Percentiles rank a stretch among this genome's conserved stretches.
Conservation (phyloP, 1,140 invertebrate genomes). For the Drosophila gunungcola region DNA sequence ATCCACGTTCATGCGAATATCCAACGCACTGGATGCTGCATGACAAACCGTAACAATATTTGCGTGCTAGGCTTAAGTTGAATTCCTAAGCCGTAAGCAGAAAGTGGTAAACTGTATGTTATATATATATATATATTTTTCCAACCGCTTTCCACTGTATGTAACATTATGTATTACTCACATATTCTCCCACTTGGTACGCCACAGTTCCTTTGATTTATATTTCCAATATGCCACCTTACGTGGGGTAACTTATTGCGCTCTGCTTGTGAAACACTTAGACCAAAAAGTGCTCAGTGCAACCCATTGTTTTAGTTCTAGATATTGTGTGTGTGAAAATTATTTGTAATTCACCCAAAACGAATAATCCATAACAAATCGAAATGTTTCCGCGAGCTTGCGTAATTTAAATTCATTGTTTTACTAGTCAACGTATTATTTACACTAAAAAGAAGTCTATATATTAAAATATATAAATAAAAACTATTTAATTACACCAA, state of each 20-base stretch:
- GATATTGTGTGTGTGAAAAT: slow-evolving; percentile 25
- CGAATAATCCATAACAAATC: slow-evolving; percentile 29
- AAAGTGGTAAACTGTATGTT: slow-evolving; percentile 46
- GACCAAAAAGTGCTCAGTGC: slow-evolving; percentile 37
- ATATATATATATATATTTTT: slow-evolving; percentile 38
- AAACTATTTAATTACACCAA: slow-evolving; percentile 70
- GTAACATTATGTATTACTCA: slow-evolving; percentile 19
- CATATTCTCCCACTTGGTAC: slow-evolving; percentile 36
- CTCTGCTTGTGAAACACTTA: slow-evolving; percentile 6
- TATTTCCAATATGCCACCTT: slow-evolving; percentile 15
- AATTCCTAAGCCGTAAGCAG: slow-evolving; percentile 59
- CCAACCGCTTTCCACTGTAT: slow-evolving; percentile 39
- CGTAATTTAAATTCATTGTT: slow-evolving; percentile 63
- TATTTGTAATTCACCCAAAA: slow-evolving; percentile 17
- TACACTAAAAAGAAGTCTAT: slow-evolving; percentile 69
- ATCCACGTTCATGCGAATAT: neutral
- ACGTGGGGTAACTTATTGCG: neutral
- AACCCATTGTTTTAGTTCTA: slow-evolving; percentile 34
- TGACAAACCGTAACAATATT: slow-evolving; percentile 51
- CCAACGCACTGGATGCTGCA: slow-evolving; percentile 18
- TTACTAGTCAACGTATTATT: slow-evolving; percentile 84
- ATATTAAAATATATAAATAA: slow-evolving; percentile 66
- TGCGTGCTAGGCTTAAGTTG: slow-evolving; percentile 56
- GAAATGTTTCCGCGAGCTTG: slow-evolving; percentile 25
- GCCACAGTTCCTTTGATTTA: slow-evolving; percentile 36